Evolutionary conservation across 1,140 invertebrate species (phyloP).

Genomic region (Phocides pigmalion): DNA sequence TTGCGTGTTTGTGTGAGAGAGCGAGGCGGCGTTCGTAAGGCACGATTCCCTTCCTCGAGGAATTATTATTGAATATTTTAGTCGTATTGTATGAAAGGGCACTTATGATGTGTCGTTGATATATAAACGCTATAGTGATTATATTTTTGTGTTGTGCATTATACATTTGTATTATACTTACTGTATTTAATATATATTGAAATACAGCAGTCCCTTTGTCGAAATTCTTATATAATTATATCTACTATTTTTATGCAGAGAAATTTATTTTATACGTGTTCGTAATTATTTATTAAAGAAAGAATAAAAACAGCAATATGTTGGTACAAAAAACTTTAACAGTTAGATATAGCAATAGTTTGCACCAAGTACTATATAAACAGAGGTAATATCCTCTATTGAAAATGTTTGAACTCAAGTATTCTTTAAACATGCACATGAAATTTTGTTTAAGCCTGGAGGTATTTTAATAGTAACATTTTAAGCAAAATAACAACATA

Average conservation of each 20-base stretch:
- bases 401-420: constrained; percentile 1
- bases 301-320: constrained; percentile 26
- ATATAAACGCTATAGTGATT: constrained; percentile 54
- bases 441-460: background rate
- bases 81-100: constrained; percentile 36
- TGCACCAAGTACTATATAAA: constrained; percentile 5
- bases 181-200: constrained; percentile 35
- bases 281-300: constrained; percentile 30
- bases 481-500: background rate
- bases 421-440: constrained; percentile 17
- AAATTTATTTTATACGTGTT: constrained; percentile 35
- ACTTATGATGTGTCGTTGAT: constrained; percentile 56
- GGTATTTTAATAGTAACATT: background rate
- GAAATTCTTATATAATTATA: constrained; percentile 36
- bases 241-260: constrained; percentile 36
- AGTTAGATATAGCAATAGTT: constrained; percentile 8
- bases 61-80: constrained; percentile 52
- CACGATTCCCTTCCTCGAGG: constrained; percentile 72
- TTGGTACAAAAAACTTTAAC: constrained; percentile 28
- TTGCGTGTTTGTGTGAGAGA: constrained; percentile 65
- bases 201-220: constrained; percentile 31
- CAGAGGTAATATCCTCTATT: background rate
- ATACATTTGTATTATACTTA: constrained; percentile 39
- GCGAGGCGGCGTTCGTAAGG: constrained; percentile 69
- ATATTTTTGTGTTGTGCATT: constrained; percentile 55